These are phyloP conservation scores for Cryptomyrus ogoouensis DNA, from an alignment of 2,113 vertebrate species.

Conservation along the genomic window DNA sequence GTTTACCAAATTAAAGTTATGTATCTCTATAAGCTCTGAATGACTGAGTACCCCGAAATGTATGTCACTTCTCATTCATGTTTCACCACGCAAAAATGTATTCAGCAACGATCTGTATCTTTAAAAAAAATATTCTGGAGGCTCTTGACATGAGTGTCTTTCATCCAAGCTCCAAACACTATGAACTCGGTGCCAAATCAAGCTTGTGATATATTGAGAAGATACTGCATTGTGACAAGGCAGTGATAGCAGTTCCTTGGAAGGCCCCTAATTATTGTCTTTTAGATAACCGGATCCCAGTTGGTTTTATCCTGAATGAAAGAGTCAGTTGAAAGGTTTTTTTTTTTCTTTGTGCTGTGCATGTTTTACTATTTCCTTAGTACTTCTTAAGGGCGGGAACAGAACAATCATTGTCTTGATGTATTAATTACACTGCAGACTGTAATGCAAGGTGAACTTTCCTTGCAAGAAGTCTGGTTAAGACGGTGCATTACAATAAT, in stretches of 20 bases:
- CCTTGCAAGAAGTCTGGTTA: neutral
- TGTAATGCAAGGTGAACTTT: neutral
- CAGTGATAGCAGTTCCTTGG: slow-evolving; percentile 33
- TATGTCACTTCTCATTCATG: slow-evolving; percentile 46
- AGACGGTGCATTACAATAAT: neutral
- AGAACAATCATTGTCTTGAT: slow-evolving; percentile 39
- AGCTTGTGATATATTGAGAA: slow-evolving; percentile 47
- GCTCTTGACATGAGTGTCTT: slow-evolving; percentile 39
- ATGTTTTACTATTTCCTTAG: slow-evolving; percentile 3
- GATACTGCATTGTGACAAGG: slow-evolving; percentile 44
- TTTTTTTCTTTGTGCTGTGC: neutral
- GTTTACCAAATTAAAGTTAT: slow-evolving; percentile 36
- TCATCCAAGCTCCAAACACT: slow-evolving; percentile 29
- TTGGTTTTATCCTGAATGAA: slow-evolving; percentile 29
- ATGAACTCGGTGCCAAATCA: slow-evolving; percentile 47
- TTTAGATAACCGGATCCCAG: slow-evolving; percentile 30
- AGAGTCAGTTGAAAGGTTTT: slow-evolving; percentile 27
- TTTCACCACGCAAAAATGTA: slow-evolving; percentile 54
- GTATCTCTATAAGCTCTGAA: slow-evolving; percentile 50
- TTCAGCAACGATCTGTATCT: slow-evolving; percentile 35
- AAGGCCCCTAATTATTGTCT: slow-evolving; percentile 33
- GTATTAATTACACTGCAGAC: slow-evolving; percentile 42
- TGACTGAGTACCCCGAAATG: neutral
- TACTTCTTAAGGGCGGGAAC: slow-evolving; percentile 25
- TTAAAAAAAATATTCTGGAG: slow-evolving; percentile 32